phyloP scores from a whole-genome alignment of 2,797 vertebrate genomes.

The Oreochromis grahami region DNA sequence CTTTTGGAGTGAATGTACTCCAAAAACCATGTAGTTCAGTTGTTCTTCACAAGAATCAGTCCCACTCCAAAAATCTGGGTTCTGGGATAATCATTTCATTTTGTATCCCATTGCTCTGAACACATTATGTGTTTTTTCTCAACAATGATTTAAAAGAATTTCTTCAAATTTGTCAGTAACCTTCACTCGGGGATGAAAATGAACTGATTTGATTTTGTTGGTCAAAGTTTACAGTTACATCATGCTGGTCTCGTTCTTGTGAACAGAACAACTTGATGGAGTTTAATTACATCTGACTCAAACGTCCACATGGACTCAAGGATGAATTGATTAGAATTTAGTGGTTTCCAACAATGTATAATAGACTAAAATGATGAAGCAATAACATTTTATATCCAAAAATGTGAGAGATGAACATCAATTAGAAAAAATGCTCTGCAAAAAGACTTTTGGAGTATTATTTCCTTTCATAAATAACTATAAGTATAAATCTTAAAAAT shows the following conservation, averaged over 20 bases:
- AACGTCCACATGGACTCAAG: not conserved
- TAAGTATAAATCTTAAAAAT: not conserved
- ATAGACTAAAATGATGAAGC: not conserved
- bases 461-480: not conserved
- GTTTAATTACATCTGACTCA: not conserved
- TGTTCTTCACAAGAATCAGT: not conserved
- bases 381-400: not conserved
- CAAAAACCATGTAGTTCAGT: not conserved
- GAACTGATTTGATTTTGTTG: not conserved
- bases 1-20: not conserved
- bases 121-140: not conserved
- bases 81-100: not conserved
- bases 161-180: not conserved
- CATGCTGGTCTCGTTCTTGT: not conserved
- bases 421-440: not conserved
- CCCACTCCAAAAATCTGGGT: not conserved
- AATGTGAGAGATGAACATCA: not conserved
- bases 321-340: not conserved
- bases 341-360: not conserved
- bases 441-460: not conserved
- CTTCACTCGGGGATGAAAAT: not conserved
- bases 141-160: not conserved
- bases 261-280: not conserved
- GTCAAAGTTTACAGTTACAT: not conserved
- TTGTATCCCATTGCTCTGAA: not conserved